These are phyloP conservation scores for Cremastobaeus sp. DNA, from an alignment of 2,888 invertebrate genomes.

Conservation along the genomic window DNA sequence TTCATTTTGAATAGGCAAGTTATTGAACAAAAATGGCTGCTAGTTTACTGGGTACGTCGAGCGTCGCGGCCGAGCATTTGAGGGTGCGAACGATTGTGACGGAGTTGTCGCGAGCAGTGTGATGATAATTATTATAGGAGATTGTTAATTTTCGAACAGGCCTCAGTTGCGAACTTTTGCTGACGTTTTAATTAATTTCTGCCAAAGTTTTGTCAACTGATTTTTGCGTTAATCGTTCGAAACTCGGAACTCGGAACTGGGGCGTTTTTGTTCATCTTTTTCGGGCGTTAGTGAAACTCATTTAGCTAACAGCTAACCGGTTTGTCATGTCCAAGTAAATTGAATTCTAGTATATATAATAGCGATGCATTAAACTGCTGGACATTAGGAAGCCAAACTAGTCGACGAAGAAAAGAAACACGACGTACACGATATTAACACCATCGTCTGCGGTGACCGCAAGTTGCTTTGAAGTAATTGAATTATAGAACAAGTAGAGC, in stretches of 20 bases:
- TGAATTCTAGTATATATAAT: slow-evolving; percentile 46
- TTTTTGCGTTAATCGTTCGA: slow-evolving; percentile 29
- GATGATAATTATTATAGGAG: slow-evolving; percentile 38
- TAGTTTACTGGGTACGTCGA: too few relatives aligned
- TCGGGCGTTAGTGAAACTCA: slow-evolving; percentile 24
- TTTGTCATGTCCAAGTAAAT: slow-evolving; percentile 55
- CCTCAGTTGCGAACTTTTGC: slow-evolving; percentile 19
- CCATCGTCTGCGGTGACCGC: slow-evolving; percentile 51
- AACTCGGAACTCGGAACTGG: slow-evolving; percentile 3
- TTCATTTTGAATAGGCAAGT: too few relatives aligned
- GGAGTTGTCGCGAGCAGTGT: background rate
- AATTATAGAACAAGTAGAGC: slow-evolving; percentile 70
- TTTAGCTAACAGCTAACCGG: slow-evolving; percentile 47
- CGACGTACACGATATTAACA: slow-evolving; percentile 47
- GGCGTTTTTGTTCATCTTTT: slow-evolving; percentile 25
- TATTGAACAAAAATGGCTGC: too few relatives aligned
- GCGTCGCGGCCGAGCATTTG: too few relatives aligned
- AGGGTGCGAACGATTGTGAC: slow-evolving; percentile 28
- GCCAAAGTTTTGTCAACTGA: slow-evolving; percentile 37
- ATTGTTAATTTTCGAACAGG: slow-evolving; percentile 36
- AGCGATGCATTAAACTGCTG: slow-evolving; percentile 42
- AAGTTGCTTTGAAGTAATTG: slow-evolving; percentile 66
- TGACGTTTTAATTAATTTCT: slow-evolving; percentile 28
- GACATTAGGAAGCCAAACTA: slow-evolving; percentile 58
- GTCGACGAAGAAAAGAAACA: slow-evolving; percentile 21